Evolutionary conservation across 2,113 vertebrate genomes (phyloP), one percentile per base, ranked within the genome.

Genomic region (Chionodraco myersi): DNA sequence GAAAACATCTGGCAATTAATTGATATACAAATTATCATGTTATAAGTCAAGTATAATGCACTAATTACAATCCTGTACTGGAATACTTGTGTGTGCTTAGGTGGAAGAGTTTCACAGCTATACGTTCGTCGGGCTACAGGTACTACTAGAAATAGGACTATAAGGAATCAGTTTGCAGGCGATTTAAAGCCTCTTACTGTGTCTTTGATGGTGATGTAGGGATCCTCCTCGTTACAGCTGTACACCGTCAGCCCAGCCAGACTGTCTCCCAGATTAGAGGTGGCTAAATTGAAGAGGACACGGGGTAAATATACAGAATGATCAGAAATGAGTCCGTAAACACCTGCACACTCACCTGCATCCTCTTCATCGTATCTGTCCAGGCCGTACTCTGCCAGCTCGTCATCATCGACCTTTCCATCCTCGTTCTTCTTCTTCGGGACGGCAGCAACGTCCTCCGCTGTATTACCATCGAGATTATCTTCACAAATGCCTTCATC

Each of bases 141-240:
- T 30, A 30, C 6, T 7, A 41, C 6, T 41, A 0, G 36, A 41
- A 41, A 41, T 41, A 41, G 6, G 21, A 48, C 1, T 10, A 15
- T 11, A 56, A 6, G 45, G 49, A 54, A 57, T 66, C 1, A 41
- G 21, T 26, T 9, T 44, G 3, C 2, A 34, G 0, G 3, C 16
- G 10, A 68, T 49, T 15, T 3, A 12, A 51, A n/a, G 16, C 47
- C 36, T 93, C 94, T 95, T 86, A 99, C 98, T 57, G 97, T 99
- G 36, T 96, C 95, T 96, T 99, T 98, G 4, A 99, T 86, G 62
- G 98, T 99, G 89, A 99, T 91, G 8, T 99, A 99, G 41, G 98
- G 97, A 89, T 99, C 98, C 3, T 96, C 94, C 3, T 98, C 96
- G 26, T 98, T 99, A 60, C 78, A 96, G 75, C 96, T 95, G 77